These are phyloP conservation scores for Patella ulyssiponensis DNA, from an alignment of 2,888 invertebrate genomes.

Conservation along the genomic window DNA sequence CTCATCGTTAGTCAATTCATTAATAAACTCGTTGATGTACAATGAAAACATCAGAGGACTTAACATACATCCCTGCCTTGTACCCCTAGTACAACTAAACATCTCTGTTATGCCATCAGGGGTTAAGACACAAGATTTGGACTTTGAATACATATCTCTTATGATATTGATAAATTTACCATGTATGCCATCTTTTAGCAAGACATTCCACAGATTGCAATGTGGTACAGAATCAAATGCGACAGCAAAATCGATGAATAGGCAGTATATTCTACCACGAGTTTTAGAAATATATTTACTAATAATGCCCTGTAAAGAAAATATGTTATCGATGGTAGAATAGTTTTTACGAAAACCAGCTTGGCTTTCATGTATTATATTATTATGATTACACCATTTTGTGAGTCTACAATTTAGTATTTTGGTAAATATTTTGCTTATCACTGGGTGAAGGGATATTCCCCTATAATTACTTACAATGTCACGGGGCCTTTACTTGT, in stretches of 20 bases:
- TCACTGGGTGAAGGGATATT: background rate
- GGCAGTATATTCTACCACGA: background rate
- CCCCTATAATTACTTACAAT: background rate
- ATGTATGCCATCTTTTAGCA: background rate
- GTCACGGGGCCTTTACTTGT: background rate
- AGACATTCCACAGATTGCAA: background rate
- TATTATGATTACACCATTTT: background rate
- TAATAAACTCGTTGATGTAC: background rate
- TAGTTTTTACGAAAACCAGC: slow-evolving; percentile 10
- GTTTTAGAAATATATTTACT: background rate
- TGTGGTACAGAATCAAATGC: background rate
- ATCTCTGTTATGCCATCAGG: background rate
- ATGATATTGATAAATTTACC: background rate
- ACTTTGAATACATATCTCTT: slow-evolving; percentile 13
- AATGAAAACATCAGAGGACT: background rate
- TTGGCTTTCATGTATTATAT: background rate
- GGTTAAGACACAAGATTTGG: slow-evolving; percentile 13
- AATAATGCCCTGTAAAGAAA: background rate
- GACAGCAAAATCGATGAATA: background rate
- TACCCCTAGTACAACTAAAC: slow-evolving; percentile 1
- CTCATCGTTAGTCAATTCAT: too few species aligned
- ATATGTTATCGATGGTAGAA: slow-evolving; percentile 7
- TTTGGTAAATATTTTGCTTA: background rate
- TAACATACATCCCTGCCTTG: slow-evolving; percentile 16
- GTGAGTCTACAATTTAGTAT: background rate